A percentile compares a stretch with the other conserved stretches of the same genome.
Conservation (phyloP, 2,797 vertebrate species). For the Apogon hyalosoma region DNA sequence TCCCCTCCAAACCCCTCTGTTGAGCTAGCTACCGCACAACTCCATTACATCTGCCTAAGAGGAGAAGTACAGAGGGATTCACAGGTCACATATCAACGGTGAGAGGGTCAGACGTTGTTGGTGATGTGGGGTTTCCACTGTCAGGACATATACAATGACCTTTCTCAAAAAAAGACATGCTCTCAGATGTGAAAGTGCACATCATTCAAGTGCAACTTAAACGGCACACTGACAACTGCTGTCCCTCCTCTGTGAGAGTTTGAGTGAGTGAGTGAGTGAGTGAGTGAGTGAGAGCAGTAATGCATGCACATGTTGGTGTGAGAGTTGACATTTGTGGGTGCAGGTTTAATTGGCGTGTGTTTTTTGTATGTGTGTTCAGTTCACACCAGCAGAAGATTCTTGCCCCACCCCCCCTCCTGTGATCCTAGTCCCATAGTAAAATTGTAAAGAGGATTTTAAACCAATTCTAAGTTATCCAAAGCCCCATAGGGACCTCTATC, state of each 20-base stretch:
- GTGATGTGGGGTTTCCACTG: slow-evolving; percentile 43
- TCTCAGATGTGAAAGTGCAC: slow-evolving; percentile 51
- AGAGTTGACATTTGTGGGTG: slow-evolving; percentile 68
- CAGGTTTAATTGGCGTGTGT: slow-evolving; percentile 64
- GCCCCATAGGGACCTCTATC: slow-evolving; percentile 81
- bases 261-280: slow-evolving; percentile 21
- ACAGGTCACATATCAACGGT: slow-evolving; percentile 68
- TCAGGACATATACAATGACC: slow-evolving; percentile 49
- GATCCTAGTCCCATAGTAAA: slow-evolving; percentile 63
- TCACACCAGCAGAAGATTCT: slow-evolving; percentile 80
- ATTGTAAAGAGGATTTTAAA: slow-evolving; percentile 81
- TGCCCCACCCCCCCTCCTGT: slow-evolving; percentile 5
- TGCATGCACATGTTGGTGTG: slow-evolving; percentile 68
- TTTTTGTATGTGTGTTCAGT: slow-evolving; percentile 68
- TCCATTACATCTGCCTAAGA: slow-evolving; percentile 80
- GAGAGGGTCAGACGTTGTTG: slow-evolving; percentile 48
- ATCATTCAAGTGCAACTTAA: slow-evolving; percentile 39
- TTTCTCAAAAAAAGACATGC: slow-evolving; percentile 46
- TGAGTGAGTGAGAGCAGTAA: slow-evolving; percentile 35
- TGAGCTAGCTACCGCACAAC: slow-evolving; percentile 75
- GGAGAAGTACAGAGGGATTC: slow-evolving; percentile 55
- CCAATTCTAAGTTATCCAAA: slow-evolving; percentile 80
- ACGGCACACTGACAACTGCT: slow-evolving; percentile 70
- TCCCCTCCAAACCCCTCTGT: slow-evolving; percentile 79
- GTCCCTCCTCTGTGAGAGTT: slow-evolving; percentile 61